Evolutionary conservation across 2,888 invertebrate genomes (phyloP), one percentile per base, ranked within the genome.

Genomic region (Hylaea fasciaria): DNA sequence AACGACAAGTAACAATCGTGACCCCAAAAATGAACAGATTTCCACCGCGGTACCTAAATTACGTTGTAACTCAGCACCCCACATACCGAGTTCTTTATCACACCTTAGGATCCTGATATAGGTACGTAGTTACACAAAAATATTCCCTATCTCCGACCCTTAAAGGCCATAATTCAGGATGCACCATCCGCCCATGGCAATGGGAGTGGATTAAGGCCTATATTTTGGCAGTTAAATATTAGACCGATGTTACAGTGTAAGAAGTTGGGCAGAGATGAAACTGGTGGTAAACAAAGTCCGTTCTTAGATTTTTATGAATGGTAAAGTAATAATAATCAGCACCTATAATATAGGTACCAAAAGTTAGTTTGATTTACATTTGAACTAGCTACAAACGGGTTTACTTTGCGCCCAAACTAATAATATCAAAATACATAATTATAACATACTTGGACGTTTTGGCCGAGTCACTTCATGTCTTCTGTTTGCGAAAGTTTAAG

Each of bases 161-260:
- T 55, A 65, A 54, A 51, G 37, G 58, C 63, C 63, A 58, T 65
- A 63, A 62, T 63, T 68, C 59, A 63, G 56, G 45, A 46, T 50
- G 54, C 50, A 60, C 35, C 57, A 62, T 61, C 59, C 57, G 61
- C 65, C 44, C 8, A 11, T 29, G 58, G 59, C 63, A 39, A 37
- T 61, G 58, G 61, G 58, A 58, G 65, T 54, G 64, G 66, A 70
- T 68, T 64, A 65, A 14, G 44, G 40, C 41, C 55, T 64, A 61
- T 64, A 61, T 64, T 32, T 57, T 52, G 50, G 59, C 50, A 46
- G 60, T 60, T 57, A 66, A 61, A 59, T 57, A 61, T 55, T 44
- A 45, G 40, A 32, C 51, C 48, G 47, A 48, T 58, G 57, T 49
- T 44, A 49, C 13, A 39, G 37, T 35, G 45, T 11, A 43, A 13